Evolutionary conservation across 1,140 invertebrate genomes (phyloP), one percentile per base, ranked within the genome.

Genomic region (Drosophila erecta): DNA sequence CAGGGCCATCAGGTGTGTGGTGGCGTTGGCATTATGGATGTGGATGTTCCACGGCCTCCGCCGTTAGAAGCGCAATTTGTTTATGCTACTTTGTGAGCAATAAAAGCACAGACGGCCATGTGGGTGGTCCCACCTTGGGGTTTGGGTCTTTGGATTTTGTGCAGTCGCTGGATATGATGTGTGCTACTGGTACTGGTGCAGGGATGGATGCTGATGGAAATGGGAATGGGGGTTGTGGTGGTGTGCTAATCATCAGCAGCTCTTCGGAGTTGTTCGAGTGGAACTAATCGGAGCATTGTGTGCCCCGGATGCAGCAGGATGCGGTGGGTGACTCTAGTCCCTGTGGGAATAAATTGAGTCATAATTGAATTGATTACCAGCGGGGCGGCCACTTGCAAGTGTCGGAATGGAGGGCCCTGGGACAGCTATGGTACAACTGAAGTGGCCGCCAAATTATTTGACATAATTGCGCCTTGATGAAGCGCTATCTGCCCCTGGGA

Each of bases 61-160:
- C 71, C 46, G 60, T 64, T 81, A 71, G 78, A 81, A 81, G 83
- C 78, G 71, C 64, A 76, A 89, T 84, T 89, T 89, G 84, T 89
- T 89, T 89, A 89, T 69, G 84, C 84, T 89, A 89, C 84, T 89
- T 89, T 69, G 71, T 66, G 72, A 83, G 84, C 84, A 89, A 89
- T 89, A 89, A 89, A 89, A 89, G 79, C 76, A 53, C 69, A 67
- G 79, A 59, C 54, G 51, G 54, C 81, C 65, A 61, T 80, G 79
- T 89, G 84, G 84, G 79, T 89, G 84, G 84, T 89, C 80, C 66
- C 51, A 62, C 61, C 51, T 38, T 37, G 46, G 46, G 41, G 35
- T 61, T 61, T 20, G 33, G 33, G n/a, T 41, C 53, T 61, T 56
- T 22, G 33, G 24, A 15, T 50, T 61, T 56, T 78, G 78, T 81